These are phyloP conservation scores for Zeuzera pyrina DNA, from an alignment of 2,888 invertebrate genomes.

Conservation along the genomic window DNA sequence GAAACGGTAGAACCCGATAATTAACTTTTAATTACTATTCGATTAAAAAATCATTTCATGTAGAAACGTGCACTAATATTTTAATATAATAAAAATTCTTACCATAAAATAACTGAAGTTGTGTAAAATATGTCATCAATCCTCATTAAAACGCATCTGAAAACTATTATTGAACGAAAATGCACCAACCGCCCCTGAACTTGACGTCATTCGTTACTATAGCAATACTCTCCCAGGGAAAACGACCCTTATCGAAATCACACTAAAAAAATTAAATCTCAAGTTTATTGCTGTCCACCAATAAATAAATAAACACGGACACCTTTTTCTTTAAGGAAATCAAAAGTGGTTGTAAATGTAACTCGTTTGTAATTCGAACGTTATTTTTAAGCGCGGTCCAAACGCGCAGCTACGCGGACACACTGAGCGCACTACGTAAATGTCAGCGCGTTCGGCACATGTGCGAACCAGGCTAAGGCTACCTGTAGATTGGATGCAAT, in stretches of 20 bases:
- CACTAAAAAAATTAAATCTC: slow-evolving; percentile 14
- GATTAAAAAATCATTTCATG: too few species aligned
- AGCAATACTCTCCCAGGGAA: slow-evolving; percentile 53
- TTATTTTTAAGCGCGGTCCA: slow-evolving; percentile 22
- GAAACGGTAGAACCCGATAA: too few species aligned
- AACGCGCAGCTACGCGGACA: slow-evolving; percentile 53
- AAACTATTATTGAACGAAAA: slow-evolving; percentile 60
- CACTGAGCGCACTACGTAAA: slow-evolving; percentile 67
- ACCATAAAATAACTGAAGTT: too few species aligned
- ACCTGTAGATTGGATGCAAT: slow-evolving; percentile 28
- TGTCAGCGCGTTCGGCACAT: slow-evolving; percentile 67
- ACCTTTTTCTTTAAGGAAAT: slow-evolving; percentile 26
- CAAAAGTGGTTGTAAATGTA: slow-evolving; percentile 13
- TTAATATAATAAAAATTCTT: too few species aligned
- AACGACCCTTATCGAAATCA: slow-evolving; percentile 21
- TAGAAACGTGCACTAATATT: too few species aligned
- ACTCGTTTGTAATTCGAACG: slow-evolving; percentile 19
- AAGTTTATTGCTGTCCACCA: not conserved
- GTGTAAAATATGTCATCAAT: not conserved
- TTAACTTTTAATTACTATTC: too few species aligned
- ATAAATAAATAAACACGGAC: slow-evolving; percentile 21
- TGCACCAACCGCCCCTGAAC: slow-evolving; percentile 69
- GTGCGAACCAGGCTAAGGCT: slow-evolving; percentile 53
- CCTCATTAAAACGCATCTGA: slow-evolving; percentile 17
- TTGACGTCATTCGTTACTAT: slow-evolving; percentile 66